Evolutionary conservation across 92 coral and sea anemone genomes (phyloP).

Genomic region (Scolanthus callimorphus): DNA sequence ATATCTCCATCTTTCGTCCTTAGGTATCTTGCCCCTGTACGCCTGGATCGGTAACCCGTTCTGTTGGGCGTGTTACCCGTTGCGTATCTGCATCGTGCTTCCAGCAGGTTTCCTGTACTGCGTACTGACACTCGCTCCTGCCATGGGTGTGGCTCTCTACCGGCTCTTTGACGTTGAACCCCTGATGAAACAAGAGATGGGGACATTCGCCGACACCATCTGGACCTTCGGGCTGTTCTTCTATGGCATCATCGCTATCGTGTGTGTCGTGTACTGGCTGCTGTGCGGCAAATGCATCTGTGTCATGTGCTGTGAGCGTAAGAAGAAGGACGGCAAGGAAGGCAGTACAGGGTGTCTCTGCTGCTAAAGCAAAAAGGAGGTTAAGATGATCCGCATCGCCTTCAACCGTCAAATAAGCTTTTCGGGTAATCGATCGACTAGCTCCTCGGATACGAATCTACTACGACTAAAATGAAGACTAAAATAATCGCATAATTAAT

Average conservation of each 20-base stretch:
- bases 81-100: slow-evolving; percentile 85
- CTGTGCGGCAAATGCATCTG: slow-evolving; percentile 76
- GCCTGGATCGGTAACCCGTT: slow-evolving; percentile 97
- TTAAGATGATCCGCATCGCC: too few species aligned
- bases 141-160: slow-evolving; percentile 88
- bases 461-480: too few species aligned
- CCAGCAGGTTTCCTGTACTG: slow-evolving; percentile 93
- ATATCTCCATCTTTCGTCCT: too few species aligned
- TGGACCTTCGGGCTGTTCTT: slow-evolving; percentile 98
- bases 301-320: slow-evolving; percentile 59
- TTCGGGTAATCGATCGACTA: too few species aligned
- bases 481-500: too few species aligned
- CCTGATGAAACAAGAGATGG: slow-evolving; percentile 76
- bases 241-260: slow-evolving; percentile 78
- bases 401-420: too few species aligned
- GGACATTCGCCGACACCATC: slow-evolving; percentile 79
- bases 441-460: too few species aligned
- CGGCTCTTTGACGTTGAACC: slow-evolving; percentile 88
- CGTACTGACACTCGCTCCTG: slow-evolving; percentile 78
- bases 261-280: slow-evolving; percentile 60
- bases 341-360: slow-evolving; percentile 53
- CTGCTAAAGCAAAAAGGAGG: too few species aligned
- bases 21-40: slow-evolving; percentile 94
- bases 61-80: slow-evolving; percentile 96
- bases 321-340: slow-evolving; percentile 46